Percentiles rank a stretch among this genome's conserved stretches.
Evolutionary conservation across 2,113 vertebrate species (phyloP).

Genomic region (Oplegnathus fasciatus): DNA sequence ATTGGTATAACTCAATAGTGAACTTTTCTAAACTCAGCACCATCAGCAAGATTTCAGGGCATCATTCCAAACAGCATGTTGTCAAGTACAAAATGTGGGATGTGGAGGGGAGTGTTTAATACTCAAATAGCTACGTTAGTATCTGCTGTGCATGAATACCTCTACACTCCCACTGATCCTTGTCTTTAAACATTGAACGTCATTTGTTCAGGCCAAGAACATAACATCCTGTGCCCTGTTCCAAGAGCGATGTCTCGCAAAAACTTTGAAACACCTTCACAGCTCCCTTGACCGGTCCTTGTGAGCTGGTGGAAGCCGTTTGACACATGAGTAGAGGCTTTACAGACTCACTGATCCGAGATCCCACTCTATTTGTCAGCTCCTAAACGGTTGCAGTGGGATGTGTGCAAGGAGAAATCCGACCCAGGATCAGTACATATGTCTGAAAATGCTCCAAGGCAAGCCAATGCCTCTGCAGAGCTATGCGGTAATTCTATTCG

Average conservation of each 20-base stretch:
- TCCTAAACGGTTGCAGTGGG: constrained; percentile 60
- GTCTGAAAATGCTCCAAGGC: constrained; percentile 49
- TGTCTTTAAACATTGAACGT: constrained; percentile 49
- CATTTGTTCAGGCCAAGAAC: constrained; percentile 34
- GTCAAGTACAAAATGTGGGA: constrained; percentile 36
- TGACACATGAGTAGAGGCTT: constrained; percentile 55
- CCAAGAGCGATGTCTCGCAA: constrained; percentile 15
- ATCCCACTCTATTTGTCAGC: constrained; percentile 62
- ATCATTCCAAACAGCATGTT: constrained; percentile 34
- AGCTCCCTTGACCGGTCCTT: constrained; percentile 38
- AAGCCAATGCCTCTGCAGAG: constrained; percentile 43
- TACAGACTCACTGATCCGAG: constrained; percentile 62
- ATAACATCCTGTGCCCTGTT: constrained; percentile 45
- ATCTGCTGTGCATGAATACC: constrained; percentile 33
- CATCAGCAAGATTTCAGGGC: constrained; percentile 20
- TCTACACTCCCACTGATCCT: constrained; percentile 51
- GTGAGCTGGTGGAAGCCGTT: constrained; percentile 39
- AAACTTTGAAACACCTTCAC: constrained; percentile 51
- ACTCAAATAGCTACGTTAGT: constrained; percentile 34
- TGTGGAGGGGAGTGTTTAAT: constrained; percentile 38
- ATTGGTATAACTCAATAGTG: not conserved
- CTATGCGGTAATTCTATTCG: constrained; percentile 63
- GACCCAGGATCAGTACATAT: constrained; percentile 48
- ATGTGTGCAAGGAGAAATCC: constrained; percentile 41
- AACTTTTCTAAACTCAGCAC: constrained; percentile 23